Percentiles rank a stretch among this genome's conserved stretches.
These are phyloP conservation scores for Prenolepis imparis DNA, from an alignment of 2,888 invertebrate species.

Conservation along the genomic window DNA sequence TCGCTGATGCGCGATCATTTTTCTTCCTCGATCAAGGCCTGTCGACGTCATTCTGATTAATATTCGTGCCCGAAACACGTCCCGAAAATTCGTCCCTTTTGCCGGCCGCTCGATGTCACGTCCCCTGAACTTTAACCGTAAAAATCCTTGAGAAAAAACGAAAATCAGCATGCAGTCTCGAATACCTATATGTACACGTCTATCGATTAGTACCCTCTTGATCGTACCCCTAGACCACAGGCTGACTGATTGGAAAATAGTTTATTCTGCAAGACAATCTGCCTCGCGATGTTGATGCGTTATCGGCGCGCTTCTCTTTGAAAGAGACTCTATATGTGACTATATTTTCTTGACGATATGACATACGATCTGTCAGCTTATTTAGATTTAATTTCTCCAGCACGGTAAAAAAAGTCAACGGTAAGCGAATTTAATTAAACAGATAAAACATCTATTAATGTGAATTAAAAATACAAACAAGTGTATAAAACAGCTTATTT, in stretches of 20 bases:
- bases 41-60: slow-evolving; percentile 77
- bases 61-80: slow-evolving; percentile 70
- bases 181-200: slow-evolving; percentile 77
- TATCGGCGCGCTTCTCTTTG: slow-evolving; percentile 1
- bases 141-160: slow-evolving; percentile 83
- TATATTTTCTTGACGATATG: neutral
- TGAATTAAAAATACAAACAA: neutral
- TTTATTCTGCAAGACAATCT: slow-evolving; percentile 76
- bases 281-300: slow-evolving; percentile 49
- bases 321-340: neutral
- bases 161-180: slow-evolving; percentile 85
- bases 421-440: neutral
- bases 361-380: neutral
- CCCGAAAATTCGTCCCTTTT: slow-evolving; percentile 61
- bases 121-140: slow-evolving; percentile 79
- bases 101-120: neutral
- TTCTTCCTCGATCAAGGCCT: slow-evolving; percentile 72
- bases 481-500: neutral
- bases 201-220: slow-evolving; percentile 64
- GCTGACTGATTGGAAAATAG: slow-evolving; percentile 82
- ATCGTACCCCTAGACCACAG: slow-evolving; percentile 84
- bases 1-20: slow-evolving; percentile 74
- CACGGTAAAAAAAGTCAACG: neutral
- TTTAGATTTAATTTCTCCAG: neutral
- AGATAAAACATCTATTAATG: neutral